A percentile compares a stretch with the other conserved stretches of the same genome.
Evolutionary conservation across 2,888 invertebrate genomes (phyloP).

Genomic region (Scaeva pyrastri): DNA sequence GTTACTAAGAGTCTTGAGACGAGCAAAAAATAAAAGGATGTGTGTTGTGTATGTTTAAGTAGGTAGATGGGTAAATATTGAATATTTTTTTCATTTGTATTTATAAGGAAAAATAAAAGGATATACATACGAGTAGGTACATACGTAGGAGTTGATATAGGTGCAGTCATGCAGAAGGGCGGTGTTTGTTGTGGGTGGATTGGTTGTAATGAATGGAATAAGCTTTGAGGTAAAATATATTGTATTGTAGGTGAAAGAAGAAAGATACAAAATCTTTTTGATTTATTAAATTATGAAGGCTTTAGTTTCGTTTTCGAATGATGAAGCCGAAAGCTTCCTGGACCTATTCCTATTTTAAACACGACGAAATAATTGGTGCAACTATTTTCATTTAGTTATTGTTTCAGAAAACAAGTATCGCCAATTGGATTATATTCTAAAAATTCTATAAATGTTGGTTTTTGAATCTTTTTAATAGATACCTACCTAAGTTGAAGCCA

Average conservation of each 20-base stretch:
- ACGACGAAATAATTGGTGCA: too few relatives aligned
- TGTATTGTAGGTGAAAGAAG: not conserved
- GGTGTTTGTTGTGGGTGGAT: not conserved
- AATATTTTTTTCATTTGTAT: not conserved
- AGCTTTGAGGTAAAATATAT: conserved; percentile 7
- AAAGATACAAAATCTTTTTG: not conserved
- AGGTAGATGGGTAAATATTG: not conserved
- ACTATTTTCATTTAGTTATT: too few relatives aligned
- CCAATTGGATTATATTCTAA: too few relatives aligned
- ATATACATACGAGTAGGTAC: too few relatives aligned
- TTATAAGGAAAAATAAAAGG: not conserved
- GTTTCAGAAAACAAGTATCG: too few relatives aligned
- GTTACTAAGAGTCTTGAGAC: conserved; percentile 30
- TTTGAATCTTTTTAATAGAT: too few relatives aligned
- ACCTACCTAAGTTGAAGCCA: too few relatives aligned
- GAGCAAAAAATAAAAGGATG: not conserved
- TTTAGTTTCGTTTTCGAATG: not conserved
- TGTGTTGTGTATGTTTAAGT: not conserved
- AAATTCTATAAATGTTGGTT: too few relatives aligned
- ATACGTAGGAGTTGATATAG: not conserved
- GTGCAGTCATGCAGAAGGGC: not conserved
- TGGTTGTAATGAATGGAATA: conserved; percentile 15
- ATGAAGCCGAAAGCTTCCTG: too few relatives aligned
- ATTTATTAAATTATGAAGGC: not conserved
- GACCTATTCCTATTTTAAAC: too few relatives aligned